Evolutionary conservation across 2,888 invertebrate genomes (phyloP), one percentile per base, ranked within the genome.

Genomic region (Cephus nigrinus): DNA sequence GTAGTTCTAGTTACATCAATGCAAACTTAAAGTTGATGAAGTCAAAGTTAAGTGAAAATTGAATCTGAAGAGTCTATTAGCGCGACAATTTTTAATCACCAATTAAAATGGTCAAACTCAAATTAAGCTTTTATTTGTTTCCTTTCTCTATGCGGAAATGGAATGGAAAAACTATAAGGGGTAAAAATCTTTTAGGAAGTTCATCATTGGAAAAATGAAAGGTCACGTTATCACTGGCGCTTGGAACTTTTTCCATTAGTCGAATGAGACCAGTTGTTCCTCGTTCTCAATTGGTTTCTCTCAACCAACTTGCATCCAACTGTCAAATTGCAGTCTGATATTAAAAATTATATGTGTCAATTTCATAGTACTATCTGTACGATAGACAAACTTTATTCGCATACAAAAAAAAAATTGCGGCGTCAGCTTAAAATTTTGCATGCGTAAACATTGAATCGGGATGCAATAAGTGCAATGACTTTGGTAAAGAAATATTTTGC

Each of bases 121-220:
- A 5, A 0, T 1, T 40, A 9, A 40, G 40, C 15, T 40, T 40
- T 9, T 9, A 9, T 1, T 55, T 23, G 55, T 55, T 55, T 55
- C 1, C 23, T 55, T 23, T 23, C 55, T 55, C 23, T 23, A 9
- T 23, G 55, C 9, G 23, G 9, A 9, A 55, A 55, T 23, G 9
- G 5, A 23, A 23, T 55, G 23, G 23, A 23, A 23, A 9, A 55
- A 23, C 5, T 55, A 55, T 1, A 23, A 23, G 55, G 55, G 55
- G 23, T 55, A 55, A 55, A 55, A 23, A 23, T 23, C 23, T 2
- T 23, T 23, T 55, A 55, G 23, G 23, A 86, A 86, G 83, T 86
- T 84, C 83, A 82, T 83, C 82, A 86, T 86, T 84, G 85, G 82
- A 82, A 85, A 85, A 84, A 78, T 80, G 82, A 82, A 82, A 81